A percentile compares a stretch with the other conserved stretches of the same genome.
Evolutionary conservation across 1,140 invertebrate species (phyloP).

Genomic region (Protaetia brevitarsis): DNA sequence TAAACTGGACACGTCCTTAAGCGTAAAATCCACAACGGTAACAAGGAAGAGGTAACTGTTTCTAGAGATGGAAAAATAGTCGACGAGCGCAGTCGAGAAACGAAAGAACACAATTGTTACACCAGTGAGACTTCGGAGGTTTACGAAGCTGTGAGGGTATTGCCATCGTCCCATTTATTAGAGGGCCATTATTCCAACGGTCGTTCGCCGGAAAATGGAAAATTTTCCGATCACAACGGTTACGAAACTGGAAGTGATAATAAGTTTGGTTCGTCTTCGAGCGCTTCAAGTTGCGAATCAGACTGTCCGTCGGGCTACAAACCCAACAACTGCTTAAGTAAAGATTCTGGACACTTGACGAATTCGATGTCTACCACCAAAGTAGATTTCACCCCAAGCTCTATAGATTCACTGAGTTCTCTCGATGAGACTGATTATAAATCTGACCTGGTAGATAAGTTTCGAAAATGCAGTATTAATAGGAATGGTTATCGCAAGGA

Average conservation of each 20-base stretch:
- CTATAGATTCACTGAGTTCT: slow-evolving; percentile 46
- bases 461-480: slow-evolving; percentile 38
- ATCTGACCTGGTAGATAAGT: slow-evolving; percentile 38
- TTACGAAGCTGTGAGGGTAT: slow-evolving; percentile 62
- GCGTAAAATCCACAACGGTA: slow-evolving; percentile 69
- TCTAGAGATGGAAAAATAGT: slow-evolving; percentile 65
- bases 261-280: slow-evolving; percentile 45
- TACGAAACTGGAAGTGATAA: slow-evolving; percentile 33
- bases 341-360: slow-evolving; percentile 45
- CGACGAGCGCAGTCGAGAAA: slow-evolving; percentile 69
- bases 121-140: slow-evolving; percentile 66
- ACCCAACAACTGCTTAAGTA: slow-evolving; percentile 40
- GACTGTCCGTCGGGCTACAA: slow-evolving; percentile 31
- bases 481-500: slow-evolving; percentile 37
- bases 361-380: slow-evolving; percentile 43
- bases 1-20: slow-evolving; percentile 68
- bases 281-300: slow-evolving; percentile 47
- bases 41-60: slow-evolving; percentile 73
- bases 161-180: slow-evolving; percentile 47
- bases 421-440: slow-evolving; percentile 46
- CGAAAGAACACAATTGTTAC: slow-evolving; percentile 71
- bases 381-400: slow-evolving; percentile 44
- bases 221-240: slow-evolving; percentile 33
- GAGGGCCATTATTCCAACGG: slow-evolving; percentile 35
- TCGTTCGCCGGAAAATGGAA: slow-evolving; percentile 29